Evolutionary conservation across 1,140 invertebrate genomes (phyloP).

Genomic region (Heliconius hewitsoni): DNA sequence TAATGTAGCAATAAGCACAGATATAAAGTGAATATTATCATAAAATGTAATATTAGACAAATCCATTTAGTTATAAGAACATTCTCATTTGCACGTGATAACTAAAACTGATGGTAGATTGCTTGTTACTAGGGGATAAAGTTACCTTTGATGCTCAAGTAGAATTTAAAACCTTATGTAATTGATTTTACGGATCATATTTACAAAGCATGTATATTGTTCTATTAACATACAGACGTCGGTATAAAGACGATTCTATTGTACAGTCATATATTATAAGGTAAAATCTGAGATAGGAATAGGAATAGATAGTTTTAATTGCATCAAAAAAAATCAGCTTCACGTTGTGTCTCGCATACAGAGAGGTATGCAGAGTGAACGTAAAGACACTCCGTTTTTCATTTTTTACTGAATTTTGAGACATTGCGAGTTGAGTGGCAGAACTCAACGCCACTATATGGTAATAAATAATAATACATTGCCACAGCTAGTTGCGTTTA

Average conservation of each 20-base stretch:
- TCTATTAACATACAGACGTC: too few relatives aligned
- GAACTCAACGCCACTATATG: too few relatives aligned
- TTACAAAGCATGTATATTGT: neutral
- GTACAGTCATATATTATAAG: too few relatives aligned
- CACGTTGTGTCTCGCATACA: too few relatives aligned
- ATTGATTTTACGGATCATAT: neutral
- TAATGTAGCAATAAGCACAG: too few relatives aligned
- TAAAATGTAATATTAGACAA: neutral
- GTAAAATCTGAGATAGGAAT: too few relatives aligned
- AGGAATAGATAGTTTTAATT: too few relatives aligned
- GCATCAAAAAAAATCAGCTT: too few relatives aligned
- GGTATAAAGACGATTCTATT: too few relatives aligned
- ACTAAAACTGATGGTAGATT: neutral
- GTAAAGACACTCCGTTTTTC: neutral
- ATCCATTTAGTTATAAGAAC: constrained; percentile 4
- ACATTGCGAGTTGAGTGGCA: neutral
- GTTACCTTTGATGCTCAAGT: neutral
- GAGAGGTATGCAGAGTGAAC: too few relatives aligned
- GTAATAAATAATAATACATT: too few relatives aligned
- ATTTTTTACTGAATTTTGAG: neutral
- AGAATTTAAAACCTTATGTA: neutral
- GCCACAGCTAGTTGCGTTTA: too few relatives aligned
- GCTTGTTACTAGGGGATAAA: constrained; percentile 16
- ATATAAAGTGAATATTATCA: neutral
- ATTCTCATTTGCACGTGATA: constrained; percentile 5